A percentile compares a stretch with the other conserved stretches of the same genome.
Conservation (phyloP, 2,888 invertebrate genomes). For the Torymus texanus region DNA sequence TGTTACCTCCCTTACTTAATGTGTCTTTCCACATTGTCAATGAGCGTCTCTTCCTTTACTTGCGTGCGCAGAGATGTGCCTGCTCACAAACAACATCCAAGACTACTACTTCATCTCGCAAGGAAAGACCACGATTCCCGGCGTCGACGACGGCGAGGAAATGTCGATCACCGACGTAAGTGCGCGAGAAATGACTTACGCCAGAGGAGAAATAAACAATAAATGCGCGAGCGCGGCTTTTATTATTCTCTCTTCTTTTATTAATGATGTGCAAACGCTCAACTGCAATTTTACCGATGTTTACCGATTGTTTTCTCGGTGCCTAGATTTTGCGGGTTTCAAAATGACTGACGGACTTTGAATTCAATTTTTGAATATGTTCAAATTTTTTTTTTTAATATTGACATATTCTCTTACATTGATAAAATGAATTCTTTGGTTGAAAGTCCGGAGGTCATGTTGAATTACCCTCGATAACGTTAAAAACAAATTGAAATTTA, state of each 20-base stretch:
- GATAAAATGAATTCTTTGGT: no score
- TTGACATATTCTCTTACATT: no score
- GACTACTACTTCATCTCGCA: constrained; percentile 94
- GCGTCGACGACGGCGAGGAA: constrained; percentile 94
- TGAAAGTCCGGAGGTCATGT: no score
- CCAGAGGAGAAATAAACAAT: constrained; percentile 25
- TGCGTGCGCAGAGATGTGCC: constrained; percentile 81
- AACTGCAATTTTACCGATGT: constrained; percentile 17
- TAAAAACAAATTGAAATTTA: no score
- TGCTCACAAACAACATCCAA: constrained; percentile 86
- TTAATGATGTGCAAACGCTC: no score
- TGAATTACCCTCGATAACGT: no score
- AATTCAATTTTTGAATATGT: no score
- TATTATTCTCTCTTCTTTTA: no score
- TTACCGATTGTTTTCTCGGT: constrained; percentile 43
- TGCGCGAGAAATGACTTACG: no score
- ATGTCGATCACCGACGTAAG: constrained; percentile 88
- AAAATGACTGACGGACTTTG: no score
- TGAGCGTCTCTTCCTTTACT: constrained; percentile 58
- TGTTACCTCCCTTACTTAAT: not conserved
- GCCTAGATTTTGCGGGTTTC: no score
- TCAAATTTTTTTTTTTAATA: no score
- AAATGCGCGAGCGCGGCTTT: constrained; percentile 61
- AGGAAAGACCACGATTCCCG: constrained; percentile 94
- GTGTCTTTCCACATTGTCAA: constrained; percentile 37